Evolutionary conservation across 53 echinoderm and acorn worm species (phyloP).

Genomic region (Zoroaster sp.): DNA sequence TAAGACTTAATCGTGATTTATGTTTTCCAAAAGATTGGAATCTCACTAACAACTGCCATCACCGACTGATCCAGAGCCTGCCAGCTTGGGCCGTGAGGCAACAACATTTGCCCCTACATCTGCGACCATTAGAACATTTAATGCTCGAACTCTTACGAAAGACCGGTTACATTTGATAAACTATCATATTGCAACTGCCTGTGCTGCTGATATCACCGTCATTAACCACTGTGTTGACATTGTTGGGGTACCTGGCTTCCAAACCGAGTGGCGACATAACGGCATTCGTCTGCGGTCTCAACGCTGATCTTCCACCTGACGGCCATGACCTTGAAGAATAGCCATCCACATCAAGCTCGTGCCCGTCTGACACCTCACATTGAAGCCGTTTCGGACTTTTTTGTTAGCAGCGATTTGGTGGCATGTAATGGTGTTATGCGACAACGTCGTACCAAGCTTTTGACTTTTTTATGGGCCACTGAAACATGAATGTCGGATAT

Average conservation of each 20-base stretch:
- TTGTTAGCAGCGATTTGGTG: too few species aligned
- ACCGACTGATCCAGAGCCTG: constrained; percentile 42
- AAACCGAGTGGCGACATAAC: constrained; percentile 33
- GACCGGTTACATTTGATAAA: too few species aligned
- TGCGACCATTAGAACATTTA: constrained; percentile 46
- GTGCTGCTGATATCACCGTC: constrained; percentile 26
- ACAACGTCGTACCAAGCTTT: constrained; percentile 18
- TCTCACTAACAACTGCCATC: too few species aligned
- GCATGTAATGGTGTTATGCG: constrained; percentile 46
- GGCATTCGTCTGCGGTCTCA: constrained; percentile 20
- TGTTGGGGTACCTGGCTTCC: constrained; percentile 25
- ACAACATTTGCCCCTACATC: constrained; percentile 5
- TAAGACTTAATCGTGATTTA: too few species aligned
- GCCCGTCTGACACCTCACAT: constrained; percentile 20
- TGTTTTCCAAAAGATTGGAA: too few species aligned
- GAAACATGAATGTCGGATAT: constrained; percentile 39
- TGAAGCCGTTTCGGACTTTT: constrained; percentile 34
- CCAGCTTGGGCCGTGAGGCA: constrained; percentile 9
- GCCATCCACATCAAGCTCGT: not conserved
- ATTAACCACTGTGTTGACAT: constrained; percentile 38
- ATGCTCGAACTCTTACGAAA: constrained; percentile 17
- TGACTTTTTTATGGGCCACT: constrained; percentile 21
- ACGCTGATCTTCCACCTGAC: constrained; percentile 18
- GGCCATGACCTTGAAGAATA: constrained; percentile 15
- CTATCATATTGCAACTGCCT: too few species aligned